These are phyloP conservation scores for Sorex fumeus DNA, from an alignment of 2,113 vertebrate species.

Conservation along the genomic window DNA sequence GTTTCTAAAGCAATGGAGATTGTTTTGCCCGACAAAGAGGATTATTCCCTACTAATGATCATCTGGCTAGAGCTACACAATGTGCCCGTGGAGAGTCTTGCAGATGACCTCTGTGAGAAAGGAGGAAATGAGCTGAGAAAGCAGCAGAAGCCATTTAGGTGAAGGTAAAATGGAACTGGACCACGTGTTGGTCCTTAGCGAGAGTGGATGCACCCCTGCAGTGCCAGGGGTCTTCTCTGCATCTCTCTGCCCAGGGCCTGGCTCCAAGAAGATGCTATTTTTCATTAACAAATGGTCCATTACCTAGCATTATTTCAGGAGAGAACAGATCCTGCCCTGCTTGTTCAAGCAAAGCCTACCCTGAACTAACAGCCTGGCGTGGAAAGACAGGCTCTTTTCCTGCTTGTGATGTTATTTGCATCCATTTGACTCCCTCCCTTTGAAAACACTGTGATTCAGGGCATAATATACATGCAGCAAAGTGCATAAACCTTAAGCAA, in stretches of 20 bases:
- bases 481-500: slow-evolving; percentile 1
- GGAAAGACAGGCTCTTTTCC: neutral
- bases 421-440: neutral
- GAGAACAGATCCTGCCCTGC: neutral
- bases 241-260: neutral
- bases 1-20: slow-evolving; percentile 53
- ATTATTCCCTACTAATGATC: slow-evolving; percentile 48
- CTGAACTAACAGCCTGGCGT: neutral
- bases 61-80: neutral
- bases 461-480: neutral
- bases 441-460: neutral
- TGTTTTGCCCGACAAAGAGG: slow-evolving; percentile 60
- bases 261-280: slow-evolving; percentile 6
- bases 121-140: slow-evolving; percentile 29
- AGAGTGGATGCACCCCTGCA: fast-evolving
- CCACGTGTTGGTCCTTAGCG: neutral
- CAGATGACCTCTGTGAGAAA: slow-evolving; percentile 56
- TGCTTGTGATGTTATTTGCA: neutral
- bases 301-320: slow-evolving; percentile 46
- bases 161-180: neutral
- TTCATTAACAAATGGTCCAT: slow-evolving; percentile 33
- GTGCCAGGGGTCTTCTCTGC: neutral
- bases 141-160: slow-evolving; percentile 1
- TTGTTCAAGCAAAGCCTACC: neutral
- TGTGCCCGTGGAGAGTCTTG: slow-evolving; percentile 56